Evolutionary conservation across 1,140 invertebrate genomes (phyloP), one percentile per base, ranked within the genome.

Genomic region (Campoletis sonorensis): DNA sequence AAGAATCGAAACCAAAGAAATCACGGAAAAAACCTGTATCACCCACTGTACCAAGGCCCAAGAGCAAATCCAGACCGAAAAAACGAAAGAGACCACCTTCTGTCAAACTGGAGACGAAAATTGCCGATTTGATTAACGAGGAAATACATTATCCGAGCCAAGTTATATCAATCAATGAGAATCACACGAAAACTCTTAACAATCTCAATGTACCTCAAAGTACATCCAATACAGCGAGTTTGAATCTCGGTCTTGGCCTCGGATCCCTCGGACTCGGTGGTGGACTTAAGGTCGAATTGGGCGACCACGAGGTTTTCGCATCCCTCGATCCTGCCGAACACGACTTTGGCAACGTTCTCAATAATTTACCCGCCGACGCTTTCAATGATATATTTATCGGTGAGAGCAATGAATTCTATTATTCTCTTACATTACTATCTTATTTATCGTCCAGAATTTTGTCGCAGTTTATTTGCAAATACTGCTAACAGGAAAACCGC

Each of bases 381-480:
- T 98, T 98, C 90, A 97, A 96, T 89, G 97, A 98, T 89, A 94
- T 98, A 79, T 98, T 98, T 91, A 94, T 94, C 85, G 94, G 95
- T 95, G 93, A 92, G 84, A 54, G n/a, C n/a, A 54, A 54, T 54
- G n/a, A n/a, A n/a, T n/a, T 54, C 49, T 33, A 2, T 33, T 33
- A 18, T 10, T 51, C 4, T 51, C 15, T 51, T 51, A 51, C 18
- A 51, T 7, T n/a, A 54, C 18, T 18, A 0, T 54, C n/a, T 54
- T 18, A 16, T 54, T 18, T 54, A 54, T 54, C n/a, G 51, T 18
- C 5, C n/a, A 54, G 18, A 54, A 54, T 54, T n/a, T 54, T n/a
- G 40, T 45, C 40, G 8, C 7, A 45, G 0, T 4, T 45, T 13
- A 45, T 45, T 45, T 13, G 40, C 8, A 3, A 10, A 45, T 10